Percentiles rank a stretch among this genome's conserved stretches.
phyloP scores from a whole-genome alignment of 1,140 invertebrate genomes.

The Phymastichus coffea region DNA sequence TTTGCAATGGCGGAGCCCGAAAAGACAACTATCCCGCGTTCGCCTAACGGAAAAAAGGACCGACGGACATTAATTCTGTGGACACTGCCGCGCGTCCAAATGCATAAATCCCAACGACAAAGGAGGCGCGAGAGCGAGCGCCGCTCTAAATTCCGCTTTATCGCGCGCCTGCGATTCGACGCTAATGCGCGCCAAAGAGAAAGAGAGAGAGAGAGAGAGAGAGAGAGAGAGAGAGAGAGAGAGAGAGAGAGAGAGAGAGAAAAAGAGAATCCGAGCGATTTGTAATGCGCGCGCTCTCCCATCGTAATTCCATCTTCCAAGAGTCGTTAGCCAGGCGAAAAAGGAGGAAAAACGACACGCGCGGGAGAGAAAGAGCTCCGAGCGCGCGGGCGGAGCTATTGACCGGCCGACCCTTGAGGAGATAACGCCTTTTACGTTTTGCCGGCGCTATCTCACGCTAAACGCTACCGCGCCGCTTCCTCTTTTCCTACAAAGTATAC shows the following conservation, averaged over 20 bases:
- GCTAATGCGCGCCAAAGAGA: conserved; percentile 34
- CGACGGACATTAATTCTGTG: conserved; percentile 5
- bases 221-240: neutral
- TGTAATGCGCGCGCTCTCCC: too few relatives aligned
- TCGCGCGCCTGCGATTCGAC: conserved; percentile 42
- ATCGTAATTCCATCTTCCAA: too few relatives aligned
- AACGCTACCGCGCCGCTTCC: conserved; percentile 23
- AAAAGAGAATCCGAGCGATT: too few relatives aligned
- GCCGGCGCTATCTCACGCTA: conserved; percentile 45
- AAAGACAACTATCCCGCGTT: neutral
- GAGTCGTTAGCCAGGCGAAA: too few relatives aligned
- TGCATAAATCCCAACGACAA: conserved; percentile 20
- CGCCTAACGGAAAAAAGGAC: neutral
- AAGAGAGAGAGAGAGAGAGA: neutral
- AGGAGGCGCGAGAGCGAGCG: conserved; percentile 30
- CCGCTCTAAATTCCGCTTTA: conserved; percentile 48
- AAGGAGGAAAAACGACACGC: neutral
- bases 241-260: too few relatives aligned
- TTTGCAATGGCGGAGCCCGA: too few relatives aligned
- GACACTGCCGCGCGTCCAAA: conserved; percentile 21
- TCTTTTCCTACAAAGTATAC: too few relatives aligned
- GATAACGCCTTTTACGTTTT: conserved; percentile 41
- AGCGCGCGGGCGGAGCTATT: conserved; percentile 6
- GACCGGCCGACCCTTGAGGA: conserved; percentile 19
- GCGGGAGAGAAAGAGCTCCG: conserved; percentile 18